phyloP scores from a whole-genome alignment of 2,888 invertebrate genomes.

The Odiellus spinosus region DNA sequence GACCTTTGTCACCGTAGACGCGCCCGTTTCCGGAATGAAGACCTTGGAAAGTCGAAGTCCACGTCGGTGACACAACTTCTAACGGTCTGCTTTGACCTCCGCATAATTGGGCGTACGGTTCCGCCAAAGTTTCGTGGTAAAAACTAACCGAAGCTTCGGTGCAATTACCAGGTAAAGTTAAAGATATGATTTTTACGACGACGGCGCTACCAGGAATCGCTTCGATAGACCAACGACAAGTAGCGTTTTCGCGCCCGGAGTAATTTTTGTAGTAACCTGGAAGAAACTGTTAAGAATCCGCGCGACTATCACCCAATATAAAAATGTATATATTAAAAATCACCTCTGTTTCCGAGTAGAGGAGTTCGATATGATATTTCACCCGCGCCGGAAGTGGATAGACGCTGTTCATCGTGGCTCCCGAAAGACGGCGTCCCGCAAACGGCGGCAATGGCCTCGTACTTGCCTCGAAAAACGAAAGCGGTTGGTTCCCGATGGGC shows the following conservation, averaged over 20 bases:
- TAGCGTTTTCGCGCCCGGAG: slow-evolving; percentile 1
- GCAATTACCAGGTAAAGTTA: slow-evolving; percentile 7
- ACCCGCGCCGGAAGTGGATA: slow-evolving; percentile 1
- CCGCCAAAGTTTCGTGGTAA: neutral
- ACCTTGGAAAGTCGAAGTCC: neutral
- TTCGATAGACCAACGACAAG: slow-evolving; percentile 12
- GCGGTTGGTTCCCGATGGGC: slow-evolving; percentile 8
- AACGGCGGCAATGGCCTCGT: slow-evolving; percentile 13
- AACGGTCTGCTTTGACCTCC: neutral
- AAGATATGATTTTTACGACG: slow-evolving; percentile 9
- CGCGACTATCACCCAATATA: too few relatives aligned
- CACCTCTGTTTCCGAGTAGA: too few relatives aligned
- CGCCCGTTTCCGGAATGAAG: neutral
- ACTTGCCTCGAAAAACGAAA: slow-evolving; percentile 10
- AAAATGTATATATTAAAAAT: too few relatives aligned
- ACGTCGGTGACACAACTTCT: slow-evolving; percentile 1
- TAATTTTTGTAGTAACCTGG: neutral
- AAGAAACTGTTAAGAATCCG: too few relatives aligned
- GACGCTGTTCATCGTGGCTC: slow-evolving; percentile 6
- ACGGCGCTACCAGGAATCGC: slow-evolving; percentile 1
- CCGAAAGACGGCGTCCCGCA: slow-evolving; percentile 8
- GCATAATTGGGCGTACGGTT: slow-evolving; percentile 9
- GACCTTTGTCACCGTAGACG: slow-evolving; percentile 5
- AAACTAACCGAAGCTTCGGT: slow-evolving; percentile 2
- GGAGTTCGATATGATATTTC: too few relatives aligned